These are phyloP conservation scores for Drosophila orena DNA, from an alignment of 1,140 invertebrate species.

Conservation along the genomic window DNA sequence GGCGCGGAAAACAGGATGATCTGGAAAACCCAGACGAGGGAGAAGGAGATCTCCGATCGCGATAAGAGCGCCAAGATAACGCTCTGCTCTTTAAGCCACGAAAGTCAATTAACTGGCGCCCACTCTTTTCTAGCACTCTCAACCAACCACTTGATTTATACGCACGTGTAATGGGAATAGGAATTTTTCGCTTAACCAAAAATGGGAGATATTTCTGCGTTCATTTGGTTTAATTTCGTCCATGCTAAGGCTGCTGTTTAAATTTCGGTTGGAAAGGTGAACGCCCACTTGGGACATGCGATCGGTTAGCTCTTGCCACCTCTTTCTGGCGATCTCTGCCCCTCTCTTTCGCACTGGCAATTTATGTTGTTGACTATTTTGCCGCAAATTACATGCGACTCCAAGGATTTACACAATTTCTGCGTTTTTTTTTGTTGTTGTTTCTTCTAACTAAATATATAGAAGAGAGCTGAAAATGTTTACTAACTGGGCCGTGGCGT, in stretches of 20 bases:
- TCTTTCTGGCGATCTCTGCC: background rate
- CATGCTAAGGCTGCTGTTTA: slow-evolving; percentile 22
- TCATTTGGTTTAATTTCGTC: slow-evolving; percentile 46
- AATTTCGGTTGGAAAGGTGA: slow-evolving; percentile 31
- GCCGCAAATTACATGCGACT: slow-evolving; percentile 78
- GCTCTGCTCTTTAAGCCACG: background rate
- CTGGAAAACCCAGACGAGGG: background rate
- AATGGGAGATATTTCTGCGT: background rate
- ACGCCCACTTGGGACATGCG: slow-evolving; percentile 47
- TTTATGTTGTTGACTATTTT: slow-evolving; percentile 83
- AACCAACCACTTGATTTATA: slow-evolving; percentile 24
- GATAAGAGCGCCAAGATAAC: slow-evolving; percentile 22
- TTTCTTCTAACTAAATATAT: slow-evolving; percentile 5
- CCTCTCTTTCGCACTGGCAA: slow-evolving; percentile 25
- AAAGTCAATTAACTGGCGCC: slow-evolving; percentile 16
- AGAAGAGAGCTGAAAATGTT: slow-evolving; percentile 23
- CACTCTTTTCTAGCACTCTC: slow-evolving; percentile 6
- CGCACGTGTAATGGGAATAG: slow-evolving; percentile 30
- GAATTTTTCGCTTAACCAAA: background rate
- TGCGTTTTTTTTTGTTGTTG: background rate
- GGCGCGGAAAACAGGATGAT: background rate
- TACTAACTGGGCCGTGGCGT: slow-evolving; percentile 67
- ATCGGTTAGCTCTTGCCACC: slow-evolving; percentile 25
- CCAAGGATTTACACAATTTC: background rate
- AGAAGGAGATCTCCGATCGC: slow-evolving; percentile 1